phyloP scores from a whole-genome alignment of 2,888 invertebrate species.

The Lasiommata megera region DNA sequence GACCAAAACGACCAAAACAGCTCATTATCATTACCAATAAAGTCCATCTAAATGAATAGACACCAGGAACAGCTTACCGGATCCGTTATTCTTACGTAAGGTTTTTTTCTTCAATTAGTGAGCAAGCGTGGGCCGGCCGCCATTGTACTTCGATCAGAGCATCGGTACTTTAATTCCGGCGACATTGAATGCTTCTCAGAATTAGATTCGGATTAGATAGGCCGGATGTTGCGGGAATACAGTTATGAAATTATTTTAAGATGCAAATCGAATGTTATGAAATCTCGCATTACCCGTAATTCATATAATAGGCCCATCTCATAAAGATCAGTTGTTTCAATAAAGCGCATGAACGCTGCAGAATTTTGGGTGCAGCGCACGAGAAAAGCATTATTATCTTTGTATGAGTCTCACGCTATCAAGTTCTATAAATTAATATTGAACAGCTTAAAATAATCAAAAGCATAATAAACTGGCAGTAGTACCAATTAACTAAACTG shows the following conservation, averaged over 20 bases:
- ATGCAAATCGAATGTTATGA: slow-evolving; percentile 34
- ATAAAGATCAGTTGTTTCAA: slow-evolving; percentile 31
- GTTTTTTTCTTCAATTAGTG: slow-evolving; percentile 33
- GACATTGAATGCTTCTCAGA: slow-evolving; percentile 69
- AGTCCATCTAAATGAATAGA: slow-evolving; percentile 9
- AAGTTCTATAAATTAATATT: slow-evolving; percentile 16
- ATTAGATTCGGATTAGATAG: slow-evolving; percentile 53
- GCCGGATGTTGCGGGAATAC: slow-evolving; percentile 35
- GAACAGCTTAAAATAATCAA: slow-evolving; percentile 2
- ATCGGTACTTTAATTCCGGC: slow-evolving; percentile 54
- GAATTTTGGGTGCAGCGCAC: slow-evolving; percentile 19
- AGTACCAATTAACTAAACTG: too few relatives aligned
- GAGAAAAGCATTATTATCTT: slow-evolving; percentile 16
- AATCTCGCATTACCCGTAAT: slow-evolving; percentile 28
- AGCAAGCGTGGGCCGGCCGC: slow-evolving; percentile 57
- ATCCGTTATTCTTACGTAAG: slow-evolving; percentile 26
- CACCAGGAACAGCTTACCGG: slow-evolving; percentile 26
- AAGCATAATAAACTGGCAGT: too few relatives aligned
- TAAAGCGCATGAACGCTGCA: slow-evolving; percentile 20
- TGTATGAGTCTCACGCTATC: slow-evolving; percentile 18
- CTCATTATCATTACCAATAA: slow-evolving; percentile 3
- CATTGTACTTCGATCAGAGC: slow-evolving; percentile 62
- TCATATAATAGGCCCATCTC: slow-evolving; percentile 32
- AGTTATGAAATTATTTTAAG: slow-evolving; percentile 55
- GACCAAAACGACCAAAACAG: neutral